These are phyloP conservation scores for Siniperca scherzeri DNA, from an alignment of 2,797 vertebrate species.

Conservation along the genomic window DNA sequence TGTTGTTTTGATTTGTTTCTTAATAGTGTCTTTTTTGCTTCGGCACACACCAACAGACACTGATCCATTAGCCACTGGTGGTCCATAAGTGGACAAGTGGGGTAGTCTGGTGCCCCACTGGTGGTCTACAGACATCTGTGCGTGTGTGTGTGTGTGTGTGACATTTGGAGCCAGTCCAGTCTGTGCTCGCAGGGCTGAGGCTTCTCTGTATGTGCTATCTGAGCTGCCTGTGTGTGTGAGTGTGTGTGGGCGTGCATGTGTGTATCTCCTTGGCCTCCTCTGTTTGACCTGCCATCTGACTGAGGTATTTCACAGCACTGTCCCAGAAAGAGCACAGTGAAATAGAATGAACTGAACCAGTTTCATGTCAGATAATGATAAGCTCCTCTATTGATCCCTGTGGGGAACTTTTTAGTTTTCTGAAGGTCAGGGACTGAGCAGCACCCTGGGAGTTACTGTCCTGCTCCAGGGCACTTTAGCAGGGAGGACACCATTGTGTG, in stretches of 20 bases:
- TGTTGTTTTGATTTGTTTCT: conserved; percentile 22
- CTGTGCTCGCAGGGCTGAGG: conserved; percentile 28
- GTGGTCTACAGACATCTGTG: conserved; percentile 51
- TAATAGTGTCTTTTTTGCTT: conserved; percentile 15
- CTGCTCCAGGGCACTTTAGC: conserved; percentile 11
- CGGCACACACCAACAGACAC: conserved; percentile 34
- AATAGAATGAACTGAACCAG: conserved; percentile 51
- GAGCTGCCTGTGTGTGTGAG: conserved; percentile 38
- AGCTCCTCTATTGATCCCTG: conserved; percentile 31
- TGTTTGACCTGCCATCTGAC: conserved; percentile 62
- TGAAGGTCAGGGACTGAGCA: conserved; percentile 28
- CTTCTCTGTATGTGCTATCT: conserved; percentile 55
- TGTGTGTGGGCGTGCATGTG: conserved; percentile 23
- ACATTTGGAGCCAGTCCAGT: conserved; percentile 55
- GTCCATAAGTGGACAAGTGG: conserved; percentile 70
- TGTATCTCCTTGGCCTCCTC: conserved; percentile 36
- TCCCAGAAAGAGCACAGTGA: conserved; percentile 51
- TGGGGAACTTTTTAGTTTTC: conserved; percentile 22
- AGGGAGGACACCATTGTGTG: background rate
- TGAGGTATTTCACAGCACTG: conserved; percentile 74
- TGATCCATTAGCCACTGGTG: conserved; percentile 58
- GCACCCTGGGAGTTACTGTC: conserved; percentile 18
- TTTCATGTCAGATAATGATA: conserved; percentile 56
- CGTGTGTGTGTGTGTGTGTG: conserved; percentile 41
- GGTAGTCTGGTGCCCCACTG: conserved; percentile 52